phyloP scores from a whole-genome alignment of 2,888 invertebrate genomes.

The Sinodicranocentrus sp. region DNA sequence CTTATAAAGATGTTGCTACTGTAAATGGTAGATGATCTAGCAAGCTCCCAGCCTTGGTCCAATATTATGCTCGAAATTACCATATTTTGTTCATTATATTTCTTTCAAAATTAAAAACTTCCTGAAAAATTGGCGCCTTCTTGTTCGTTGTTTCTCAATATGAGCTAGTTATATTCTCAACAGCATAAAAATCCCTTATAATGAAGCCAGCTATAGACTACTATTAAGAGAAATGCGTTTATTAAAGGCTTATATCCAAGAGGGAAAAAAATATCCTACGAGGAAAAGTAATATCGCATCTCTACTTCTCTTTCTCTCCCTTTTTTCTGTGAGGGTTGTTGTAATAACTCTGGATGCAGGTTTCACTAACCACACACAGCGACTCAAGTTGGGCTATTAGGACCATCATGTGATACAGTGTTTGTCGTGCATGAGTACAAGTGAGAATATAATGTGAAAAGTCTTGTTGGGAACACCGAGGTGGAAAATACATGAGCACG shows the following conservation, averaged over 20 bases:
- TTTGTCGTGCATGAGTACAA: conserved; percentile 54
- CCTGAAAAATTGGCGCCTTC: conserved; percentile 70
- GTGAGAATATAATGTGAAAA: conserved; percentile 66
- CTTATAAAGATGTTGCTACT: too few relatives aligned
- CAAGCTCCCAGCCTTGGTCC: conserved; percentile 17
- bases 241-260: conserved; percentile 46
- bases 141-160: conserved; percentile 65
- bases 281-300: conserved; percentile 51
- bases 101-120: conserved; percentile 74
- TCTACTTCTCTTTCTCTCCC: not conserved
- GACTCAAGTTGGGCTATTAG: conserved; percentile 40
- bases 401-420: conserved; percentile 35
- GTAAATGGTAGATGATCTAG: conserved; percentile 9
- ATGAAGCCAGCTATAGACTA: conserved; percentile 31
- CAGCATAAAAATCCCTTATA: conserved; percentile 34
- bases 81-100: conserved; percentile 75
- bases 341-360: conserved; percentile 45
- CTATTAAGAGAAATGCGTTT: conserved; percentile 30
- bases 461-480: conserved; percentile 38
- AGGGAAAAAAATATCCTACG: conserved; percentile 44
- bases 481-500: conserved; percentile 52
- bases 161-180: conserved; percentile 62
- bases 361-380: conserved; percentile 46
- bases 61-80: conserved; percentile 72
- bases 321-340: conserved; percentile 3